Evolutionary conservation across 1,140 invertebrate genomes (phyloP).

Genomic region (Lordiphosa collinella): DNA sequence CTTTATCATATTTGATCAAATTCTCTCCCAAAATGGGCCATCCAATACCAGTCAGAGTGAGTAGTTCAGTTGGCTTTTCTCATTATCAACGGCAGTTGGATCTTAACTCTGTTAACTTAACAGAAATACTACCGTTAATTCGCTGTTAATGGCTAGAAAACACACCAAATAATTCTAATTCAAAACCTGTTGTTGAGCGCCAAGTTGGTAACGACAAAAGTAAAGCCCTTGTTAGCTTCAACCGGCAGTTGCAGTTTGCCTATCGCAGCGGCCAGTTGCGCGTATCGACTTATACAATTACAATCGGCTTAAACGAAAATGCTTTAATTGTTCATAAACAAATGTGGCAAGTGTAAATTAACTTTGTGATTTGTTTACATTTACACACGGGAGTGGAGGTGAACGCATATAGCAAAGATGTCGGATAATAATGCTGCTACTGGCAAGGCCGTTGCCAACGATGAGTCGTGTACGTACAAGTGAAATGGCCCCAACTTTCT

Average conservation of each 20-base stretch:
- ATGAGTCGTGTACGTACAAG: constrained; percentile 26
- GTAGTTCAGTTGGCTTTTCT: no score
- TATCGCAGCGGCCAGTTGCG: background rate
- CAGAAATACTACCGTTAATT: no score
- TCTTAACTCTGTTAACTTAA: no score
- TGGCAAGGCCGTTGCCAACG: constrained; percentile 2
- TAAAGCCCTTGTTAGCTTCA: background rate
- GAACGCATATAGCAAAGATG: constrained; percentile 13
- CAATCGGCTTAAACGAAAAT: constrained; percentile 12
- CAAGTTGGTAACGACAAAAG: background rate
- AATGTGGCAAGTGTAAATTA: background rate
- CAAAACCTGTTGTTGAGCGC: constrained; percentile 25
- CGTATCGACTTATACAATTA: background rate
- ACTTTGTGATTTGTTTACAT: constrained; percentile 13
- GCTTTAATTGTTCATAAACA: constrained; percentile 18
- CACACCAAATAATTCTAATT: background rate
- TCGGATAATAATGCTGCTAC: background rate
- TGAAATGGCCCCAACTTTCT: constrained; percentile 31
- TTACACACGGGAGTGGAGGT: constrained; percentile 3
- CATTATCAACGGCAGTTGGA: no score
- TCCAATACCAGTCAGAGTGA: no score
- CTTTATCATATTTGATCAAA: no score
- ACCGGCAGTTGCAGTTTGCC: constrained; percentile 1
- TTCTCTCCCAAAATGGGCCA: no score
- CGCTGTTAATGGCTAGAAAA: no score